Conservation (phyloP, 2,797 vertebrate genomes). For the Orestias chungarensis region DNA sequence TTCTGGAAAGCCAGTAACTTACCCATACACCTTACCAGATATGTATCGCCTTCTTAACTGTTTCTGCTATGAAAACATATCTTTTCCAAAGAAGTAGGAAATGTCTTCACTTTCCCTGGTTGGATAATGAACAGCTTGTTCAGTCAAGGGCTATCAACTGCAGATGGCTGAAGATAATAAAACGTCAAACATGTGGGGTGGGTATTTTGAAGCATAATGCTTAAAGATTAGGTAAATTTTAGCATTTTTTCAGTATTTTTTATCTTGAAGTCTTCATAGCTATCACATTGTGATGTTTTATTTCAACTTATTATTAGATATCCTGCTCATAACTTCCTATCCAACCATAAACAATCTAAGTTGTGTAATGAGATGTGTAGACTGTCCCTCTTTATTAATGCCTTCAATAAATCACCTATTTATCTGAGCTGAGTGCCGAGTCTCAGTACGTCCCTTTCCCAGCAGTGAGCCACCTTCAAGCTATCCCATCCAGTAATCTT, state of each 20-base stretch:
- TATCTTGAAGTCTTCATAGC: slow-evolving; percentile 3
- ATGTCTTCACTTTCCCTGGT: slow-evolving; percentile 55
- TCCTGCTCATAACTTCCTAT: slow-evolving; percentile 38
- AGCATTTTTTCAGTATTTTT: not conserved
- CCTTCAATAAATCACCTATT: slow-evolving; percentile 73
- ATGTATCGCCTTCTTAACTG: slow-evolving; percentile 4
- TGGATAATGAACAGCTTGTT: slow-evolving; percentile 73
- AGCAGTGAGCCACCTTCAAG: slow-evolving; percentile 49
- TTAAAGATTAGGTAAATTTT: slow-evolving; percentile 31
- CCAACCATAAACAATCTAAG: slow-evolving; percentile 48
- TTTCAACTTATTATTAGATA: slow-evolving; percentile 36
- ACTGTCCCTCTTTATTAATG: slow-evolving; percentile 65
- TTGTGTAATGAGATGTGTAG: slow-evolving; percentile 66
- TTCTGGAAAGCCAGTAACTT: not conserved
- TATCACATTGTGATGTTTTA: slow-evolving; percentile 46
- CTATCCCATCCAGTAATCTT: slow-evolving; percentile 64
- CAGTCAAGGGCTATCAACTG: slow-evolving; percentile 76
- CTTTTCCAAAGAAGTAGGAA: slow-evolving; percentile 50
- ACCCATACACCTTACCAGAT: not conserved
- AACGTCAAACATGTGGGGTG: slow-evolving; percentile 75
- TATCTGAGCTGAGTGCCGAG: slow-evolving; percentile 47
- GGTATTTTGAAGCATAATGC: slow-evolving; percentile 44
- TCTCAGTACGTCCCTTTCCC: slow-evolving; percentile 39
- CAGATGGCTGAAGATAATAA: slow-evolving; percentile 80
- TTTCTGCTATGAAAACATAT: slow-evolving; percentile 15